Evolutionary conservation across 2,888 invertebrate genomes (phyloP), one percentile per base, ranked within the genome.

Genomic region (Neelides folsomi): DNA sequence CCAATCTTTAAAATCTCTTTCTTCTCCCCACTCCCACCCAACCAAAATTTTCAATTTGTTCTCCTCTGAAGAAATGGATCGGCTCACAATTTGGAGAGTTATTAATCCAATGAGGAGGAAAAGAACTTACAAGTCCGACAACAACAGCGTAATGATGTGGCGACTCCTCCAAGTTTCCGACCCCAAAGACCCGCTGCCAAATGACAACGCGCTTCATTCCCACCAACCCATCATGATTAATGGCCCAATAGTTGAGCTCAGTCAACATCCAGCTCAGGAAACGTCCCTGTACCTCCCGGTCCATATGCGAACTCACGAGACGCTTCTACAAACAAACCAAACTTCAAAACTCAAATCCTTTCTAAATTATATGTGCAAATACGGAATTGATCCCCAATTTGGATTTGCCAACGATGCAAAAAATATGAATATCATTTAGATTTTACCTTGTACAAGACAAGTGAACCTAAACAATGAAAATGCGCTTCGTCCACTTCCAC

Each of bases 191-290:
- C 20, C 56, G 47, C 49, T 63, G 61, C 59, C 60, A 63, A 6
- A 63, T 36, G 18, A 56, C 53, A 5, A 61, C 47, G 16, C 58
- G 39, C 16, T 55, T 61, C 10, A 60, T 19, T 58, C 52, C 57
- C 56, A 57, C n/a, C 36, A 45, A 20, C 51, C 54, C 15, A 48
- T 36, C 15, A 58, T 35, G 7, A 49, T 49, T 18, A 27, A 27
- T 27, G 18, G 40, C 53, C 64, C 64, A 64, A 20, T 58, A 49
- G 13, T 57, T 55, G 13, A 64, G 48, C 37, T 64, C 58, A 16
- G 59, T 64, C 50, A 54, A 55, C 64, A 60, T 60, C 60, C 60
- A 60, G n/a, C 60, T 57, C 43, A 62, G 55, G 47, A 64, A 60
- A 15, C 53, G 44, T 13, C 49, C 55, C 6, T 59, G 57, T 12